phyloP scores from a whole-genome alignment of 2,797 vertebrate species.

The Scleropages formosus region DNA sequence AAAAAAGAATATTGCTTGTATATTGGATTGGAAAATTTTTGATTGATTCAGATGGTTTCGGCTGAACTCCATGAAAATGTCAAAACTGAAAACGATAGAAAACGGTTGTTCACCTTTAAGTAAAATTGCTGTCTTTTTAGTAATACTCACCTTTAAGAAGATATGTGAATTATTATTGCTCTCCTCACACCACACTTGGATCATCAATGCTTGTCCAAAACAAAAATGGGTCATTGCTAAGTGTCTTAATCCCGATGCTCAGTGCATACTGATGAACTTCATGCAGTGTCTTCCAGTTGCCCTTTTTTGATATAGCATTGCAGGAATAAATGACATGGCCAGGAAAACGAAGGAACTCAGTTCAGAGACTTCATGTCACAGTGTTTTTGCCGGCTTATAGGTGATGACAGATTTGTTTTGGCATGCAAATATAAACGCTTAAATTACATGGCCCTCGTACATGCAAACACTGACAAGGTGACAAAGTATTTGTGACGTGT shows the following conservation, averaged over 20 bases:
- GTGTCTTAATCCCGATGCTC: constrained; percentile 46
- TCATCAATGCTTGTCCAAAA: constrained; percentile 23
- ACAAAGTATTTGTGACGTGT: constrained; percentile 24
- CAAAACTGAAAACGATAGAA: neutral
- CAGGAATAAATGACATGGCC: constrained; percentile 66
- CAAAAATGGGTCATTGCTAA: constrained; percentile 26
- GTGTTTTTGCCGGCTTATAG: constrained; percentile 46
- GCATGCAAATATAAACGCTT: constrained; percentile 54
- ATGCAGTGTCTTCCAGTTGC: constrained; percentile 42
- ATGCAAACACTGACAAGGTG: constrained; percentile 24
- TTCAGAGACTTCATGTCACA: constrained; percentile 54
- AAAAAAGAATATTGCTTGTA: too few species aligned
- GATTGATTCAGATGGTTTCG: too few species aligned
- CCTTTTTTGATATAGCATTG: constrained; percentile 68
- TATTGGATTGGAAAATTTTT: too few species aligned
- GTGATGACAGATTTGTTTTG: constrained; percentile 69
- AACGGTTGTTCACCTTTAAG: neutral
- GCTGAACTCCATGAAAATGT: too few species aligned
- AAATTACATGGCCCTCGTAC: constrained; percentile 43
- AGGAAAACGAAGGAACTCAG: constrained; percentile 49
- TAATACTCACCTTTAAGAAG: neutral
- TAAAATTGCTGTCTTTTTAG: neutral
- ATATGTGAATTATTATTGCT: constrained; percentile 20
- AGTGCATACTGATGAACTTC: constrained; percentile 32
- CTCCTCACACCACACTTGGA: constrained; percentile 3